Base-by-base conservation (phyloP, 2,888 invertebrate species). In the Diarsia rubi region DNA sequence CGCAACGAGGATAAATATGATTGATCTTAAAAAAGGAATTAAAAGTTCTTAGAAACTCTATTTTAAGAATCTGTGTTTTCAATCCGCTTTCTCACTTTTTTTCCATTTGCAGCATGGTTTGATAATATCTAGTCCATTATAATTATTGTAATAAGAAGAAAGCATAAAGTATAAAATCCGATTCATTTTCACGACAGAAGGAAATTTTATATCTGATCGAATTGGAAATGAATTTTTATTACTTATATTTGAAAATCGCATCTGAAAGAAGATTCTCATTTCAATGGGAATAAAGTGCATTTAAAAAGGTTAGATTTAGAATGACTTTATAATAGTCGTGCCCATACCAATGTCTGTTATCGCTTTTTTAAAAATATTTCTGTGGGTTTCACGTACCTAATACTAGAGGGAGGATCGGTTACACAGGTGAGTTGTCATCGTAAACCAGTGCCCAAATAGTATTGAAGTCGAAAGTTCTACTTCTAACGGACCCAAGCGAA, bases 181-280 rank as follows among this genome's bases (percentile, higher is more conserved):
- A 80, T 78, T 79, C 59, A 78, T 66, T 72, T 72, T 68, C 59
- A 65, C 4, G 62, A 60, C 45, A 54, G 52, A 73, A 71, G 78
- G 70, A 73, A 72, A 65, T 63, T 69, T 54, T 52, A 54, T 69
- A 74, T 57, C 45, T 16, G 63, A 75, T 71, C n/a, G 49, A 57
- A 74, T 78, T 21, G 64, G 75, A 75, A 74, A 74, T 69, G 21
- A 45, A 9, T 66, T 74, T 78, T 65, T 72, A 80, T 83, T 69
- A n/a, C n/a, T n/a, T n/a, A 60, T 66, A 79, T 74, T 84, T 68
- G 44, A 63, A 27, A 73, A 78, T 69, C 68, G 71, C 69, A 73
- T 21, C 63, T 71, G 37, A 52, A 59, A 57, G 60, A 52, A 70
- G 66, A 44, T 64, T 12, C 31, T 24, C 27, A 47, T 69, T 73